Base-by-base conservation (phyloP, 2,888 invertebrate species). In the Disparrhopalites patrizii region DNA sequence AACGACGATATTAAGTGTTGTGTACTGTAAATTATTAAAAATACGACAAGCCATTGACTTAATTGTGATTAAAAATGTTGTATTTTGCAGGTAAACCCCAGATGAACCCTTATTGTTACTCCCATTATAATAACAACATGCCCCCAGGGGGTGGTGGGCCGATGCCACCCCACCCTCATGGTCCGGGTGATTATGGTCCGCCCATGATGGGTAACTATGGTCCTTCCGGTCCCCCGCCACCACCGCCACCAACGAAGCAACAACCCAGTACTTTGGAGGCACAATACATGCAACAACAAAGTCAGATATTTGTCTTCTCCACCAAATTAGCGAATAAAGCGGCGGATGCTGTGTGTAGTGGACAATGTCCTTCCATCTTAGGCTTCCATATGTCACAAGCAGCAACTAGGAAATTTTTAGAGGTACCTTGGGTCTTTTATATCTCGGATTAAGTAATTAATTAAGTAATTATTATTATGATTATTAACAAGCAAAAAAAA, bases 231-330 rank as follows among this genome's bases (percentile, higher is more conserved):
- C 70, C 69, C 10, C 60, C 65, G 50, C n/a, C n/a, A n/a, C n/a
- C n/a, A n/a, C 68, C 69, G 15, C 63, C 69, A 10, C 67, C 68
- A 51, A 74, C 73, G 18, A 90, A 90, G 79, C 89, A 89, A 75
- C 82, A 82, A 74, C 85, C 87, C 72, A 76, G 77, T 58, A 87
- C 88, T 71, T 88, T 90, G 84, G 91, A 91, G 83, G 89, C 90
- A 73, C 87, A 87, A 78, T 90, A 89, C 77, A 89, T 90, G 90
- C 93, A 94, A 82, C 95, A 97, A 81, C 95, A 96, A 81, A 95
- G 93, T 81, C 95, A 96, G 81, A 93, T 97, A 79, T 97, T 95
- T 85, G 96, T 97, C 75, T 97, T 97, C 82, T 93, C 94, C 25
- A 96, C 97, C 8, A 83, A 88, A 77, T 82, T 95, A 81, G 97